Conservation (phyloP, 2,113 vertebrate genomes). For the Crotalus horridus region DNA sequence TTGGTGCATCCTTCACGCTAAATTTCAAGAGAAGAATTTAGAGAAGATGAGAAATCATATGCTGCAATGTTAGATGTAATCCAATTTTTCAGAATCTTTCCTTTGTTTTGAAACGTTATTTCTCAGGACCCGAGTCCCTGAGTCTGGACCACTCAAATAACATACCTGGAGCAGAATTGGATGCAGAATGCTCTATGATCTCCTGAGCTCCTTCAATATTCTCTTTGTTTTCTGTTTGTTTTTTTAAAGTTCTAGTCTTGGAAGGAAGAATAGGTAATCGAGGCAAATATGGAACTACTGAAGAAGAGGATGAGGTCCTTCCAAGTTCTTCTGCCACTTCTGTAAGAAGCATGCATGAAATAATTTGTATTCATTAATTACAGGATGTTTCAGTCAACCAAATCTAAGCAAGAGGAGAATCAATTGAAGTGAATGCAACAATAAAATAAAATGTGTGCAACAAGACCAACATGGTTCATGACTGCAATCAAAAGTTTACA, state of each 20-base stretch:
- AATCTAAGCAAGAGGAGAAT: neutral
- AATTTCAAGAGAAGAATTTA: neutral
- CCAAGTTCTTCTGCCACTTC: constrained; percentile 97
- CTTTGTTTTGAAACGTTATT: neutral
- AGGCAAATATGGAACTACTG: constrained; percentile 78
- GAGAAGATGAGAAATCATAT: neutral
- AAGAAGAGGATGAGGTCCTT: constrained; percentile 84
- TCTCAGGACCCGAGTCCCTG: neutral
- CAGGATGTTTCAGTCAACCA: neutral
- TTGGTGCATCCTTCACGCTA: neutral
- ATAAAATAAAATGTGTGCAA: neutral
- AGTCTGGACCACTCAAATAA: neutral
- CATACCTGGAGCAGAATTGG: constrained; percentile 75
- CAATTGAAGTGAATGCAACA: neutral
- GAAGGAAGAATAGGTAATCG: constrained; percentile 90
- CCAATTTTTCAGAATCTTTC: neutral
- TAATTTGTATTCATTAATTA: neutral
- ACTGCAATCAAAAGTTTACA: neutral
- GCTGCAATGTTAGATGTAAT: neutral
- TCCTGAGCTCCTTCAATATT: constrained; percentile 89
- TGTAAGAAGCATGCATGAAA: constrained; percentile 52
- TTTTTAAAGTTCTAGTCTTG: constrained; percentile 87
- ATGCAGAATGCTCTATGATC: constrained; percentile 64
- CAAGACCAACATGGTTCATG: neutral
- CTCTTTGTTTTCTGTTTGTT: constrained; percentile 95